Percentiles rank a stretch among this genome's conserved stretches.
phyloP scores from a whole-genome alignment of 1,140 invertebrate genomes.

The Luehdorfia chinensis region DNA sequence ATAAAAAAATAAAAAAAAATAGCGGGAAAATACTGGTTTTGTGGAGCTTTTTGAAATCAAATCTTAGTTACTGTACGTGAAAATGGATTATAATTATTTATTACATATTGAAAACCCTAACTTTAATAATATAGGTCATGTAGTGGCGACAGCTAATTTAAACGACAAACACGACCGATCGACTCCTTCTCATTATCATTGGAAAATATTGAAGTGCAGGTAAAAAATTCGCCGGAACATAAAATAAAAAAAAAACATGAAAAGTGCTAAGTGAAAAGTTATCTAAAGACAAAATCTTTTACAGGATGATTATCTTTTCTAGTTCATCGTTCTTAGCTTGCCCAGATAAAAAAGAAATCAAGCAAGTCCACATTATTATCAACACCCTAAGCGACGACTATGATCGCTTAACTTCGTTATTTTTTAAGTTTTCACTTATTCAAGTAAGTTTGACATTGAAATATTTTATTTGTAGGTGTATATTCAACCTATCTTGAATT shows the following conservation, averaged over 20 bases:
- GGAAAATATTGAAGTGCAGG: slow-evolving; percentile 75
- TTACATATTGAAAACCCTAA: slow-evolving; percentile 38
- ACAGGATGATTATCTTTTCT: slow-evolving; percentile 72
- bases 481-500: background rate
- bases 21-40: too few relatives aligned
- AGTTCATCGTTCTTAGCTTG: slow-evolving; percentile 58
- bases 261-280: too few relatives aligned
- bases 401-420: slow-evolving; percentile 52
- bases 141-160: slow-evolving; percentile 50
- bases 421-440: slow-evolving; percentile 53
- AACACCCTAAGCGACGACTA: slow-evolving; percentile 56
- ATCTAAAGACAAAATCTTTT: too few relatives aligned
- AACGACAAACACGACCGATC: slow-evolving; percentile 64
- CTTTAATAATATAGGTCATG: slow-evolving; percentile 48
- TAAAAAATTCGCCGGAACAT: too few relatives aligned
- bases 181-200: slow-evolving; percentile 63
- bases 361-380: slow-evolving; percentile 62
- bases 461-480: background rate
- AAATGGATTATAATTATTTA: slow-evolving; percentile 27
- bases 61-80: background rate
- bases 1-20: too few relatives aligned
- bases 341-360: slow-evolving; percentile 54
- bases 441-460: slow-evolving; percentile 40
- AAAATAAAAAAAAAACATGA: too few relatives aligned
- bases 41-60: too few relatives aligned